These are phyloP conservation scores for Thalassaphorura encarpata DNA, from an alignment of 1,140 invertebrate species.

Conservation along the genomic window DNA sequence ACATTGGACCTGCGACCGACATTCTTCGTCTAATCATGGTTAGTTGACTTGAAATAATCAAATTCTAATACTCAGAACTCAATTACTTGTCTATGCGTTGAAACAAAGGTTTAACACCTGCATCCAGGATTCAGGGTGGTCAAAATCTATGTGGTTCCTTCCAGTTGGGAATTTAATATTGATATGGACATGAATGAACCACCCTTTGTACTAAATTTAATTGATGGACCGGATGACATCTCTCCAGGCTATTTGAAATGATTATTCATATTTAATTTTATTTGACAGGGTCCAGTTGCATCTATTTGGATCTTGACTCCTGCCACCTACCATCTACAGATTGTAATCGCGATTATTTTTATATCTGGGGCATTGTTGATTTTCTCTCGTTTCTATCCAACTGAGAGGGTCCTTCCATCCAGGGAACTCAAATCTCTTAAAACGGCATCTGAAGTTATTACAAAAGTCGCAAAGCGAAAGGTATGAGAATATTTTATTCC, in stretches of 20 bases:
- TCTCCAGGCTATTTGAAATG: too few species aligned
- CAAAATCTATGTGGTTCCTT: too few species aligned
- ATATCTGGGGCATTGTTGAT: constrained; percentile 23
- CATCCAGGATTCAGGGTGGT: too few species aligned
- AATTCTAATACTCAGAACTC: too few species aligned
- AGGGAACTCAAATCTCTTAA: constrained; percentile 15
- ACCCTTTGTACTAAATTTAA: too few species aligned
- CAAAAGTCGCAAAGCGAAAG: constrained; percentile 1
- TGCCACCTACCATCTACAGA: constrained; percentile 27
- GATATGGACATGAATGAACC: too few species aligned
- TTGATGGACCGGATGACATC: too few species aligned
- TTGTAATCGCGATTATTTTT: constrained; percentile 18
- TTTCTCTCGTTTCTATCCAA: constrained; percentile 17
- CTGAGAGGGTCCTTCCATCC: constrained; percentile 14
- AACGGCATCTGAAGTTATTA: constrained; percentile 7
- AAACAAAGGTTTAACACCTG: too few species aligned
- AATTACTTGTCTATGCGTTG: too few species aligned
- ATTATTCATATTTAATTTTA: background rate
- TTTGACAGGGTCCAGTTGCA: constrained; percentile 37
- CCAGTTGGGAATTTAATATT: too few species aligned
- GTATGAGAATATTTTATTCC: background rate
- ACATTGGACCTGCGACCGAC: constrained; percentile 21
- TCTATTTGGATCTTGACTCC: constrained; percentile 31
- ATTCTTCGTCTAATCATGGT: constrained; percentile 31
- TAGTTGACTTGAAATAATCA: constrained; percentile 32